Percentiles rank a stretch among this genome's conserved stretches.
Evolutionary conservation across 1,140 invertebrate species (phyloP).

Genomic region (Scylla paramamosain): DNA sequence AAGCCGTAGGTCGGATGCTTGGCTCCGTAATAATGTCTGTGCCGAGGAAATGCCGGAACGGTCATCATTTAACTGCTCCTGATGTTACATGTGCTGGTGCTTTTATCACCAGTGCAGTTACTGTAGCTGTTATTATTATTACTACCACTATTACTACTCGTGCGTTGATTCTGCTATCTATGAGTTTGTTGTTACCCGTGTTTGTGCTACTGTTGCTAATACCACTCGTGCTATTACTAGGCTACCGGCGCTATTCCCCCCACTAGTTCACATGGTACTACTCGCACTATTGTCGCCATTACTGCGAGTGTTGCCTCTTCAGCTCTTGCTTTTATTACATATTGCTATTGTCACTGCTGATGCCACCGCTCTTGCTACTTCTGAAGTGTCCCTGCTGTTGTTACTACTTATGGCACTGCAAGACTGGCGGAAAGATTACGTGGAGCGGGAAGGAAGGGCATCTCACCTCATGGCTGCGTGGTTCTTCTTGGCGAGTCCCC

Average conservation of each 20-base stretch:
- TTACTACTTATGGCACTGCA: not conserved
- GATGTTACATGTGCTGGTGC: not conserved
- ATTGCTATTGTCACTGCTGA: not conserved
- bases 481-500: slow-evolving; percentile 53
- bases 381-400: not conserved
- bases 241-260: not conserved
- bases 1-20: slow-evolving; percentile 66
- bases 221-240: not conserved
- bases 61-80: not conserved
- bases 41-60: too few species aligned
- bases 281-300: not conserved
- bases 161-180: not conserved
- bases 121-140: not conserved
- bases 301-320: not conserved
- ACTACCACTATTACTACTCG: not conserved
- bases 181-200: not conserved
- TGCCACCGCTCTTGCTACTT: not conserved
- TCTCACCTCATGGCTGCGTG: slow-evolving; percentile 57
- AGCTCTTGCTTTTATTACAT: not conserved
- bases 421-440: too few species aligned
- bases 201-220: not conserved
- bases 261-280: not conserved
- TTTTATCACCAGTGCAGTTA: not conserved
- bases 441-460: too few species aligned
- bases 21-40: slow-evolving; percentile 66